Evolutionary conservation across 2,888 invertebrate species (phyloP).

Genomic region (Napeogenes inachia): DNA sequence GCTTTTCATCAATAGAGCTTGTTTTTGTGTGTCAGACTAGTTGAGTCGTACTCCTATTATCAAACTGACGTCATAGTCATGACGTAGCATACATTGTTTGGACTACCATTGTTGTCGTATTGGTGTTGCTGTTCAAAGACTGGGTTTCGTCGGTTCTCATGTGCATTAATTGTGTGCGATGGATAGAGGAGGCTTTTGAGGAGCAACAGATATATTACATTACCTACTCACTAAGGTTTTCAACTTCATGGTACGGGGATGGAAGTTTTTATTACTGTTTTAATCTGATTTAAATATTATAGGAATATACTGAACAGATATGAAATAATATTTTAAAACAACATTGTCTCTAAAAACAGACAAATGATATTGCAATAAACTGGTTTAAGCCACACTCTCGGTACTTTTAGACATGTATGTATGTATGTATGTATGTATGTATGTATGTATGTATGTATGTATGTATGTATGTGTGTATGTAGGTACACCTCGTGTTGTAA

Average conservation of each 20-base stretch:
- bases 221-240: background rate
- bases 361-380: background rate
- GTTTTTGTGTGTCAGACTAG: background rate
- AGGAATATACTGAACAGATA: too few relatives aligned
- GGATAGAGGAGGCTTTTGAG: background rate
- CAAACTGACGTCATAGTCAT: slow-evolving; percentile 30
- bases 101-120: slow-evolving; percentile 30
- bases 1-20: background rate
- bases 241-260: background rate
- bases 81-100: slow-evolving; percentile 35
- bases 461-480: too few relatives aligned
- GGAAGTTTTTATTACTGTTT: too few relatives aligned
- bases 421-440: too few relatives aligned
- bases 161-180: slow-evolving; percentile 24
- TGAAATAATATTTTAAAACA: too few relatives aligned
- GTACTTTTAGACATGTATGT: too few relatives aligned
- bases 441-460: too few relatives aligned
- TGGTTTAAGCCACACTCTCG: too few relatives aligned
- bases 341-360: background rate
- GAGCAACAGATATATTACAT: background rate
- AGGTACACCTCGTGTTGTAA: too few relatives aligned
- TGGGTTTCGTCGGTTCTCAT: slow-evolving; percentile 26
- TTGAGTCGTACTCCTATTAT: slow-evolving; percentile 17
- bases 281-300: too few relatives aligned
- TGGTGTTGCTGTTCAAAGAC: slow-evolving; percentile 28